phyloP scores from a whole-genome alignment of 1,140 invertebrate species.

The Holcopasites calliopsidis region DNA sequence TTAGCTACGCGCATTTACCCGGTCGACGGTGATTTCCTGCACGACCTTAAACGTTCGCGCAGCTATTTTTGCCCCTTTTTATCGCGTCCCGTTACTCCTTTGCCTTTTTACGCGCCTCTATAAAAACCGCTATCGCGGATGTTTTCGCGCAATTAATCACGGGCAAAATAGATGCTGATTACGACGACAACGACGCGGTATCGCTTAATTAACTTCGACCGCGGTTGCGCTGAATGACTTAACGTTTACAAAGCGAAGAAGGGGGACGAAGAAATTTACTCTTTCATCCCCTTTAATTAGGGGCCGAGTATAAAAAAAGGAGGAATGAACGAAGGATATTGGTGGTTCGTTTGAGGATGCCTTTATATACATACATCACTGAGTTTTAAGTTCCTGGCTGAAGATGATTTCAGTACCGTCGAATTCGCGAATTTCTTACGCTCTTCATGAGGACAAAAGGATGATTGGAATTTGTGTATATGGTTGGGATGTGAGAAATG shows the following conservation, averaged over 20 bases:
- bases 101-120: slow-evolving; percentile 52
- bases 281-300: no score
- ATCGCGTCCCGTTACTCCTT: slow-evolving; percentile 3
- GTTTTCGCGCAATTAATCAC: slow-evolving; percentile 63
- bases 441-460: no score
- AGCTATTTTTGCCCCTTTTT: slow-evolving; percentile 42
- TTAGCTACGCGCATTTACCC: slow-evolving; percentile 1
- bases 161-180: slow-evolving; percentile 58
- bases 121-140: slow-evolving; percentile 58
- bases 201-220: slow-evolving; percentile 52
- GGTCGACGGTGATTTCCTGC: slow-evolving; percentile 38
- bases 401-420: no score
- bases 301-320: not conserved
- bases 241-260: slow-evolving; percentile 13
- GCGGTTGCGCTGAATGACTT: slow-evolving; percentile 4
- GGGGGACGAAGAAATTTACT: not conserved
- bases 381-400: no score
- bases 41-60: slow-evolving; percentile 45
- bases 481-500: no score
- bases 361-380: no score
- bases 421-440: no score
- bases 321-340: not conserved
- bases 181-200: slow-evolving; percentile 33
- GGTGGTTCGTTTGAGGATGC: slow-evolving; percentile 1
- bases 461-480: no score